A percentile compares a stretch with the other conserved stretches of the same genome.
These are phyloP conservation scores for Drosophila borborema DNA, from an alignment of 2,888 invertebrate species.

Conservation along the genomic window DNA sequence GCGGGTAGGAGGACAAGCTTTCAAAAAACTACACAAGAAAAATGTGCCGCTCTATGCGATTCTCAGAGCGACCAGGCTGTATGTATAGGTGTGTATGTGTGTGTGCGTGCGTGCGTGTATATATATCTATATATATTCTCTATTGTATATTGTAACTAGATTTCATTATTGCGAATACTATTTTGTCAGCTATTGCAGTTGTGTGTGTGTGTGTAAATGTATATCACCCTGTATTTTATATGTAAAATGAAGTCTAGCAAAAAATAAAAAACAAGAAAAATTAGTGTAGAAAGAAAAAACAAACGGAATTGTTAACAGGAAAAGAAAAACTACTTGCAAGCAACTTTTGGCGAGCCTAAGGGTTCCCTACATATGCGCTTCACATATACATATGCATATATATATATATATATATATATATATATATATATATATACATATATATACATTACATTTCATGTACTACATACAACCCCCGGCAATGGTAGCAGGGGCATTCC, in stretches of 20 bases:
- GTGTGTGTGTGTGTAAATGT: constrained; percentile 11
- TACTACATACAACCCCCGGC: constrained; percentile 15
- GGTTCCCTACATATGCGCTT: constrained; percentile 72
- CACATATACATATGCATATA: constrained; percentile 37
- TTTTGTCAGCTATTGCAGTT: constrained; percentile 37
- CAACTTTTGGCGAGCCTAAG: constrained; percentile 72
- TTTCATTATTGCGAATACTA: constrained; percentile 49
- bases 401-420: neutral
- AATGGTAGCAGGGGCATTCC: constrained; percentile 32
- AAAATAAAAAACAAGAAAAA: constrained; percentile 29
- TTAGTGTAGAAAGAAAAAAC: constrained; percentile 22
- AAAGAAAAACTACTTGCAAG: constrained; percentile 47
- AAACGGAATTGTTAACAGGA: constrained; percentile 20
- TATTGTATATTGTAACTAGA: constrained; percentile 10
- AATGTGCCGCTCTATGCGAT: constrained; percentile 32
- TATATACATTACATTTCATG: constrained; percentile 7
- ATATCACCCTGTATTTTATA: constrained; percentile 56
- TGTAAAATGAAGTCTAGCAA: constrained; percentile 9
- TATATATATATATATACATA: constrained; percentile 1
- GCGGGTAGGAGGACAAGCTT: constrained; percentile 7
- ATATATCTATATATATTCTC: constrained; percentile 20
- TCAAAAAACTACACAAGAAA: constrained; percentile 48
- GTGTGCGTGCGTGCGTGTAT: neutral
- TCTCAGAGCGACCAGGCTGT: constrained; percentile 33
- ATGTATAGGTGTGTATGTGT: neutral